These are phyloP conservation scores for Mesoclemmys tuberculata DNA, from an alignment of 2,113 vertebrate species.

Conservation along the genomic window DNA sequence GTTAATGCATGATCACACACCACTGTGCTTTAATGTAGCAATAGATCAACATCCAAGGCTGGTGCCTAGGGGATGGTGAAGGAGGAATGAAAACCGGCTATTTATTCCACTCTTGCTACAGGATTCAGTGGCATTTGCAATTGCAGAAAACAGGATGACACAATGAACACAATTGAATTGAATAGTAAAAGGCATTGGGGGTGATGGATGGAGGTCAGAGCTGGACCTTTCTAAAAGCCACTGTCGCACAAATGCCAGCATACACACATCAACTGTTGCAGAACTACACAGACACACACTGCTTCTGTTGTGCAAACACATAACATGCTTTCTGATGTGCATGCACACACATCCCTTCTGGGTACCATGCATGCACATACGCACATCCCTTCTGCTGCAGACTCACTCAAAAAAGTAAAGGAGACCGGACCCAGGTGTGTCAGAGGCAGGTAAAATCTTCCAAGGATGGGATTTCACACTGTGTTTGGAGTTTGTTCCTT, in stretches of 20 bases:
- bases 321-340: neutral
- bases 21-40: neutral
- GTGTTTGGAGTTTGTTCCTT: neutral
- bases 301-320: accelerated
- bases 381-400: neutral
- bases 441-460: neutral
- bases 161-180: accelerated
- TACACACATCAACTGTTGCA: neutral
- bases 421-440: neutral
- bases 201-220: neutral
- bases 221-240: neutral
- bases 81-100: neutral
- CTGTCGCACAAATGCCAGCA: neutral
- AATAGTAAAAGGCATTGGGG: neutral
- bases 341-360: neutral
- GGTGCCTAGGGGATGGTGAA: neutral
- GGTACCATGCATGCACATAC: neutral
- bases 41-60: neutral
- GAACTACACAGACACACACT: neutral
- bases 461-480: neutral
- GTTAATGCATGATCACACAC: neutral
- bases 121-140: neutral
- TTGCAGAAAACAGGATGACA: neutral
- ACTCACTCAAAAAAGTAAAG: neutral
- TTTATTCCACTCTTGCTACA: conserved; percentile 3